Evolutionary conservation across 2,113 vertebrate genomes (phyloP), one percentile per base, ranked within the genome.

Genomic region (Erinaceus europaeus): DNA sequence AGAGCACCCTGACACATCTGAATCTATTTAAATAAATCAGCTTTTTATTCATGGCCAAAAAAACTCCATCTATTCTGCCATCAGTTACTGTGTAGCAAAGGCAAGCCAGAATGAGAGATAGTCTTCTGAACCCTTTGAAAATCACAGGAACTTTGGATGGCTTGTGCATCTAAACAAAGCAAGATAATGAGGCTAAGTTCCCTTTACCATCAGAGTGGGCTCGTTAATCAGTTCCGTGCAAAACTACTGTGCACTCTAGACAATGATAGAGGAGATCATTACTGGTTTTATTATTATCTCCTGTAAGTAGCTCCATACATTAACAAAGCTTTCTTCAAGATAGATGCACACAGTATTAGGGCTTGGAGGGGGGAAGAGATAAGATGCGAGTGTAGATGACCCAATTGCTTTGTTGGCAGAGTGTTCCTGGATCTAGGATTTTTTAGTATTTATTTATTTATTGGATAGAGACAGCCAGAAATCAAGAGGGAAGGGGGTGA

Each of bases 21-120:
- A 92, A 91, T 73, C 21, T 14, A 32, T 68, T 91, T 86, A 72
- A 89, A 86, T 52, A 93, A 94, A 94, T 68, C 87, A 83, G 18
- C 57, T 48, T 90, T 65, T 79, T 83, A 53, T 87, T 84, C n/a
- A n/a, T 57, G 11, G 50, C 32, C 90, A 65, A 48, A 82, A n/a
- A 72, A 95, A 95, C 52, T 69, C 73, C 13, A 44, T 20, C 18
- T 75, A 79, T 25, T 20, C 48, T 48, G 80, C 44, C 44, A 77
- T 88, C 68, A 62, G 36, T 29, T 64, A 40, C 81, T 74, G 23
- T 55, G 52, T 29, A 73, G 74, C 85, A 91, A 68, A 36, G 68
- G 89, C 34, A 79, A 36, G 68, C 72, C 21, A 80, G 57, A 90
- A 48, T 4, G 1, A 78, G 34, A 90, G 18, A 65, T 42, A 62